Evolutionary conservation across 2,113 vertebrate genomes (phyloP).

Genomic region (Eidolon helvum): DNA sequence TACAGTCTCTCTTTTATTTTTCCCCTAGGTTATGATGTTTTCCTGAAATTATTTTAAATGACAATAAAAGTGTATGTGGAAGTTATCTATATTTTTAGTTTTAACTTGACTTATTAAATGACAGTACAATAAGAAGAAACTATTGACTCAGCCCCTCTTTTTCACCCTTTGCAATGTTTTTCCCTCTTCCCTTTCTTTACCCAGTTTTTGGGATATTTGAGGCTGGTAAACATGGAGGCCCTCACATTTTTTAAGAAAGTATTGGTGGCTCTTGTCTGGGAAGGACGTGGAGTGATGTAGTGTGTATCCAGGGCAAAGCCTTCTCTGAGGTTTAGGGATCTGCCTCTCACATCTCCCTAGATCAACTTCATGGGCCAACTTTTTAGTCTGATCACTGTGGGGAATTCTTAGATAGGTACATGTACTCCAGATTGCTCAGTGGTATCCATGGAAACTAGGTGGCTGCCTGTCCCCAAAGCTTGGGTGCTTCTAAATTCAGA

Average conservation of each 20-base stretch:
- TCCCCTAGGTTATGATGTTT: not conserved
- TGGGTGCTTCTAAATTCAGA: not conserved
- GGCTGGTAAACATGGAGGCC: not conserved
- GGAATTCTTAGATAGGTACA: not conserved
- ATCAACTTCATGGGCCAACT: fast-evolving
- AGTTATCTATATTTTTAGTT: not conserved
- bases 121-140: not conserved
- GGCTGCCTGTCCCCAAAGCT: not conserved
- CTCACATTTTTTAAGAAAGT: not conserved
- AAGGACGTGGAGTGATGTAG: not conserved
- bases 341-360: not conserved
- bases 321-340: not conserved
- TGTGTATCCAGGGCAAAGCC: not conserved
- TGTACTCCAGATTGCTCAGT: not conserved
- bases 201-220: not conserved
- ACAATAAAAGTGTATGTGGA: not conserved
- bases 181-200: not conserved
- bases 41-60: conserved; percentile 34
- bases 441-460: not conserved
- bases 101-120: conserved; percentile 7
- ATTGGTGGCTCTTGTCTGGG: not conserved
- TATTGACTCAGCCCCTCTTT: not conserved
- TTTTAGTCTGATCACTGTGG: not conserved
- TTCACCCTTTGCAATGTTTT: not conserved
- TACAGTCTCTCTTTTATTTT: not conserved